A percentile compares a stretch with the other conserved stretches of the same genome.
Conservation (phyloP, 2,888 invertebrate genomes). For the Protodeltote pygarga region DNA sequence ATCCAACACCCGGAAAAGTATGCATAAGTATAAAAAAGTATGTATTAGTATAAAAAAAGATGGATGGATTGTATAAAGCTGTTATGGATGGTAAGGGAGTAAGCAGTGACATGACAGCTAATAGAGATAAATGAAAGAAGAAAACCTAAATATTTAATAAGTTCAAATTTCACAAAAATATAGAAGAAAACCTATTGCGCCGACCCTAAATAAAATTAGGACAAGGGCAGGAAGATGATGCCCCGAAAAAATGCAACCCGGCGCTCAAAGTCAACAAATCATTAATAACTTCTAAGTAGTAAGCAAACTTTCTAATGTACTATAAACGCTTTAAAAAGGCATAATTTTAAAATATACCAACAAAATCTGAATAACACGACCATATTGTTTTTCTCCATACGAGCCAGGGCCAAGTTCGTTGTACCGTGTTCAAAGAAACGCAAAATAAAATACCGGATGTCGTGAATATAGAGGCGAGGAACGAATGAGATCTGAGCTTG, state of each 20-base stretch:
- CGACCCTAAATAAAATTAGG: too few relatives aligned
- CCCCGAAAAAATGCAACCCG: too few relatives aligned
- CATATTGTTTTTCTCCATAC: conserved; percentile 51
- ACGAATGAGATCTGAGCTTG: conserved; percentile 66
- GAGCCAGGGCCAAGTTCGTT: conserved; percentile 53
- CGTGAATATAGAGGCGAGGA: conserved; percentile 64
- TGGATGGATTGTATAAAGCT: too few relatives aligned
- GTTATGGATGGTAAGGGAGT: too few relatives aligned
- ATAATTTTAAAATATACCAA: conserved; percentile 22
- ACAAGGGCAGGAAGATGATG: too few relatives aligned
- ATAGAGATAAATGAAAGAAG: too few relatives aligned
- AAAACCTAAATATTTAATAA: too few relatives aligned
- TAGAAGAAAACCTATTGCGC: too few relatives aligned
- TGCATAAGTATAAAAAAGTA: too few relatives aligned
- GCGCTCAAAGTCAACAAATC: conserved; percentile 6
- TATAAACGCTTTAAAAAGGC: conserved; percentile 15
- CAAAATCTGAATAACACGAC: conserved; percentile 35
- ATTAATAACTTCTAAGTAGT: conserved; percentile 4
- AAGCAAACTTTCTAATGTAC: conserved; percentile 11
- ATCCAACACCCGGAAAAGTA: conserved; percentile 22
- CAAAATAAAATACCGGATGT: conserved; percentile 77
- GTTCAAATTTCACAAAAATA: too few relatives aligned
- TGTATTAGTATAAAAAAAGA: too few relatives aligned
- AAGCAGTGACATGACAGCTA: too few relatives aligned
- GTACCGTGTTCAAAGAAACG: conserved; percentile 57